Conservation (phyloP, 2,797 vertebrate species). For the Lacerta agilis region DNA sequence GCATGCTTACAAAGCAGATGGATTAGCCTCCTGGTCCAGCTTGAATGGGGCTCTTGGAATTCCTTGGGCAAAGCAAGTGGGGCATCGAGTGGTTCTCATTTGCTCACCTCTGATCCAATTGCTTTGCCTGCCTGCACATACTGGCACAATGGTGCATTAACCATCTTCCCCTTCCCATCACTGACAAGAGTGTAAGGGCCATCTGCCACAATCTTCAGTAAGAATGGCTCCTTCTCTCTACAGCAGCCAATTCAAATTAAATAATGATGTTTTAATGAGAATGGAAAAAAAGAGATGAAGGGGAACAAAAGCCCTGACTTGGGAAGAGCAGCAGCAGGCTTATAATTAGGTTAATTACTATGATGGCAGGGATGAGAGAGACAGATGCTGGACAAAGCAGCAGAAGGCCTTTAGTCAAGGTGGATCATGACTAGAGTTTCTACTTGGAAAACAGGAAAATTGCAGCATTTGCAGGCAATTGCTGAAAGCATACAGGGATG, state of each 20-base stretch:
- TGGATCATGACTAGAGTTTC: fast-evolving
- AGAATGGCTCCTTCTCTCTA: background rate
- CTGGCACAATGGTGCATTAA: constrained; percentile 19
- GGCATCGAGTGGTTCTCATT: background rate
- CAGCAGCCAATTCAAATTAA: constrained; percentile 15
- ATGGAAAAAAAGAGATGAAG: background rate
- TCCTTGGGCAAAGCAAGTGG: background rate
- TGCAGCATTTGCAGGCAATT: background rate
- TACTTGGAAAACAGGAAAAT: background rate
- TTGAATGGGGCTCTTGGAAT: background rate
- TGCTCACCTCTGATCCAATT: background rate
- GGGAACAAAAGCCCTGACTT: background rate
- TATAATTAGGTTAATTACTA: background rate
- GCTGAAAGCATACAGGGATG: background rate
- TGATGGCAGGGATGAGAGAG: background rate
- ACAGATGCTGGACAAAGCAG: background rate
- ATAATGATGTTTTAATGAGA: constrained; percentile 19
- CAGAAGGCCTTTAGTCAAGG: background rate
- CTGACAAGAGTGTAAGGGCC: background rate
- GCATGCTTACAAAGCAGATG: too few relatives aligned
- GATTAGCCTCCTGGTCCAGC: background rate
- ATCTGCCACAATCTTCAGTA: fast-evolving
- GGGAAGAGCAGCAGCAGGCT: background rate
- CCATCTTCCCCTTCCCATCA: background rate
- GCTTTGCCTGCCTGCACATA: background rate